phyloP scores from a whole-genome alignment of 2,888 invertebrate species.

The Aplocera efformata region DNA sequence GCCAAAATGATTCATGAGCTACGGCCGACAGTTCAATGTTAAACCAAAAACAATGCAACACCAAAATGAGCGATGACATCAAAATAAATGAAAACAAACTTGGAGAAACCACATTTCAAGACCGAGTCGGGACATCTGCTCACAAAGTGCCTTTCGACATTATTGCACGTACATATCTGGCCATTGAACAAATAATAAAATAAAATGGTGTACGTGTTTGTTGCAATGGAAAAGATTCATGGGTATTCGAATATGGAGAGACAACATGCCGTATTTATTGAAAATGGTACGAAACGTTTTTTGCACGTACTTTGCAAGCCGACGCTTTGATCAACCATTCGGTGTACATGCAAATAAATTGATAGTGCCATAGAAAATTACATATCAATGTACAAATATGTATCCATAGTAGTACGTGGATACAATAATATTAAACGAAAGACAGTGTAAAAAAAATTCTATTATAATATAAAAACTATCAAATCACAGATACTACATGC shows the following conservation, averaged over 20 bases:
- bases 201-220: constrained; percentile 14
- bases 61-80: constrained; percentile 30
- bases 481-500: no score
- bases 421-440: no score
- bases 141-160: constrained; percentile 15
- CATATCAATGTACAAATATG: no score
- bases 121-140: constrained; percentile 13
- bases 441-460: no score
- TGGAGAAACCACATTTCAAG: constrained; percentile 20
- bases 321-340: constrained; percentile 1
- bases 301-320: constrained; percentile 3
- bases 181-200: constrained; percentile 16
- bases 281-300: constrained; percentile 6
- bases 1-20: constrained; percentile 26
- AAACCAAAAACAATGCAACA: constrained; percentile 25
- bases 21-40: constrained; percentile 25
- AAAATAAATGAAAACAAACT: constrained; percentile 24
- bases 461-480: no score
- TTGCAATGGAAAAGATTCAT: constrained; percentile 15
- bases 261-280: constrained; percentile 14
- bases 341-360: no score
- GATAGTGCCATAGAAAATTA: no score
- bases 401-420: no score
- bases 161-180: constrained; percentile 18
- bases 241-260: constrained; percentile 16